Evolutionary conservation across 2,113 vertebrate species (phyloP).

Genomic region (Ardeotis arabs): DNA sequence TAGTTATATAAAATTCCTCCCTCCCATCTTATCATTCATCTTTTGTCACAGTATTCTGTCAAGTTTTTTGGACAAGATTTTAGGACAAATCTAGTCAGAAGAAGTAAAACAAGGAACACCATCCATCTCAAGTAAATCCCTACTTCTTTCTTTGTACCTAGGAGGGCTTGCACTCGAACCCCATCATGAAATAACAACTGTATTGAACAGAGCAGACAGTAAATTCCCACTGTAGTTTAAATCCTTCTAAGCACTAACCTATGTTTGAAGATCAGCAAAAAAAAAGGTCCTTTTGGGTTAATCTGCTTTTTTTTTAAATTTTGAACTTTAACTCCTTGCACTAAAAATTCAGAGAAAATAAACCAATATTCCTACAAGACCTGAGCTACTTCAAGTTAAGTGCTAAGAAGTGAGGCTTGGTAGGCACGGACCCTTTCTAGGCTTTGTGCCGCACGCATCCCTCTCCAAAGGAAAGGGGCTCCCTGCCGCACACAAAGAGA

Average conservation of each 20-base stretch:
- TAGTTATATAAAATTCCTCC: not conserved
- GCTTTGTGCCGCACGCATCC: not conserved
- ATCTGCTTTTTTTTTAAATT: not conserved
- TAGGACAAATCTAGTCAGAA: not conserved
- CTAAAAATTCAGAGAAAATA: not conserved
- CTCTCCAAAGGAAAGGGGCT: conserved; percentile 12
- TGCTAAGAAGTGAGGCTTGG: not conserved
- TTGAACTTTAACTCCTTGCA: not conserved
- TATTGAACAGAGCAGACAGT: not conserved
- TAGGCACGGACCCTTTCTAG: not conserved
- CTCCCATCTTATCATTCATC: not conserved
- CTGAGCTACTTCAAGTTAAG: not conserved
- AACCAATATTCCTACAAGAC: not conserved
- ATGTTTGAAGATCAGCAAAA: not conserved
- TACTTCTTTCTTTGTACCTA: not conserved
- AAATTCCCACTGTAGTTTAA: conserved; percentile 25
- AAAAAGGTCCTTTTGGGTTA: not conserved
- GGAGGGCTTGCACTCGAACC: not conserved
- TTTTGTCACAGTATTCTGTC: not conserved
- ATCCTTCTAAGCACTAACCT: not conserved
- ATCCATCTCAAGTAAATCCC: not conserved
- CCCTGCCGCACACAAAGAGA: not conserved
- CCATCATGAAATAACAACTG: accelerated
- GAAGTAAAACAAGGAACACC: not conserved
- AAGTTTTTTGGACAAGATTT: not conserved